These are phyloP conservation scores for Lonchura striata DNA, from an alignment of 2,113 vertebrate species.

Conservation along the genomic window DNA sequence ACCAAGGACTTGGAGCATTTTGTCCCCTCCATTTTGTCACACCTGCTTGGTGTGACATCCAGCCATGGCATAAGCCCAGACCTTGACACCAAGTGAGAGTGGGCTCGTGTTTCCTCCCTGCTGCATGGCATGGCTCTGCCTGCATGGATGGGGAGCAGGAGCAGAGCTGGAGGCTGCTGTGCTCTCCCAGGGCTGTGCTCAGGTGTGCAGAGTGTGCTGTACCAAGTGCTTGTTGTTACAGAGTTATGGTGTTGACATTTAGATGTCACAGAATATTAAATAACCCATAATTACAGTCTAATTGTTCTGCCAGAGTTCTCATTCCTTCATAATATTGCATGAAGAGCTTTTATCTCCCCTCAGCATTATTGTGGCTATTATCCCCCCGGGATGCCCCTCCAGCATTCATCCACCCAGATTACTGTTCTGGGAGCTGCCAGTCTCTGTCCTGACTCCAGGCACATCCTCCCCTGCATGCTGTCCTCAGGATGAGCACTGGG, in stretches of 20 bases:
- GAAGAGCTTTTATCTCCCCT: background rate
- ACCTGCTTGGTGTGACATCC: background rate
- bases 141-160: background rate
- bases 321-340: background rate
- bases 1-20: background rate
- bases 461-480: background rate
- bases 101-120: background rate
- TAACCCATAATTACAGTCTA: background rate
- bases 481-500: background rate
- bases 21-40: background rate
- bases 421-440: background rate
- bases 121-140: fast-evolving
- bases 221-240: background rate
- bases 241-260: background rate
- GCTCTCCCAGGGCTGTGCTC: background rate
- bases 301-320: conserved; percentile 17
- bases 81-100: fast-evolving
- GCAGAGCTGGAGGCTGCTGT: background rate
- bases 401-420: background rate
- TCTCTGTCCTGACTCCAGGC: background rate
- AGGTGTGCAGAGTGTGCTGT: background rate
- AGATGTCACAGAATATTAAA: conserved; percentile 1
- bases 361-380: background rate
- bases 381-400: background rate
- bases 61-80: background rate